phyloP scores from a whole-genome alignment of 2,113 vertebrate genomes.

The Pogona vitticeps region DNA sequence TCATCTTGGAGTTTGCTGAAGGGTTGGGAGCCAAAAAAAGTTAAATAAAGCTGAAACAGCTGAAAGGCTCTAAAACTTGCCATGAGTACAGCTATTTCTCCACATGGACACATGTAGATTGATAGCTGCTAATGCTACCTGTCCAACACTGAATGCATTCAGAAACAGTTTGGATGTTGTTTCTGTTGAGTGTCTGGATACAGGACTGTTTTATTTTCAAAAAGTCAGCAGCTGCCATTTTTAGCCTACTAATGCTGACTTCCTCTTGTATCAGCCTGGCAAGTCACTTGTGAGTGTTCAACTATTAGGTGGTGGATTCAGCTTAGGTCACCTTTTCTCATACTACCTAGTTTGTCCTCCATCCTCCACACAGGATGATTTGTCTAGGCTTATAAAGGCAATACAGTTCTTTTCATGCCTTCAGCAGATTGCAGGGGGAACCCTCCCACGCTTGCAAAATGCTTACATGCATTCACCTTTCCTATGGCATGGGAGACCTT shows the following conservation, averaged over 20 bases:
- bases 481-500: neutral
- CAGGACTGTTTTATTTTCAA: neutral
- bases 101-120: constrained; percentile 30
- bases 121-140: constrained; percentile 26
- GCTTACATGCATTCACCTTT: neutral
- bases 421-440: neutral
- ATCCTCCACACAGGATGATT: neutral
- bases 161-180: neutral
- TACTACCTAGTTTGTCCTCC: neutral
- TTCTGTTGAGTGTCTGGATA: neutral
- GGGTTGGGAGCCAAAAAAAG: constrained; percentile 60
- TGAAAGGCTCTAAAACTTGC: constrained; percentile 61
- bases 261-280: neutral
- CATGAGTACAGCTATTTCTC: constrained; percentile 57
- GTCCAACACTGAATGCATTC: neutral
- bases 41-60: constrained; percentile 64
- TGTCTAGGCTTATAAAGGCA: neutral
- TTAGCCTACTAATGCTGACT: neutral
- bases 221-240: neutral
- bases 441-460: neutral
- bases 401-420: neutral
- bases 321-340: neutral
- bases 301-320: neutral
- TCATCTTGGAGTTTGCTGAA: constrained; percentile 54
- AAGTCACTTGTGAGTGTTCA: neutral